Evolutionary conservation across 2,888 invertebrate genomes (phyloP).

Genomic region (Diarsia mendica): DNA sequence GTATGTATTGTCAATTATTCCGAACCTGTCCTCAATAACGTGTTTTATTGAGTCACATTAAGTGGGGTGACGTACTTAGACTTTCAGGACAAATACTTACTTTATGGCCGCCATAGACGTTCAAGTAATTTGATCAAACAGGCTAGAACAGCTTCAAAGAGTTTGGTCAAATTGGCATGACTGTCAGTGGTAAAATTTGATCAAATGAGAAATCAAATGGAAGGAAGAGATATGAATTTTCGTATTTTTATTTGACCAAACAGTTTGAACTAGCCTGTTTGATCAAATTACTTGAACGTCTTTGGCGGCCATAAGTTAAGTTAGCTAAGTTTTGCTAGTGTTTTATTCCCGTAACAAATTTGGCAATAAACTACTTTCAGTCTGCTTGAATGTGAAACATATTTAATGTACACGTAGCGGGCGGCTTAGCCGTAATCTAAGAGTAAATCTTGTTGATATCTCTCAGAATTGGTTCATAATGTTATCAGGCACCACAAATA

Average conservation of each 20-base stretch:
- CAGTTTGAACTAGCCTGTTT: too few species aligned
- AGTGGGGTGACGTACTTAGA: not conserved
- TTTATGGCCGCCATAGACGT: too few species aligned
- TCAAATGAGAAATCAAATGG: too few species aligned
- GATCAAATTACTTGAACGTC: too few species aligned
- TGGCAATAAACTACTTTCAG: constrained; percentile 57
- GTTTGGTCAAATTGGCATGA: too few species aligned
- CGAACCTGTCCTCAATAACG: not conserved
- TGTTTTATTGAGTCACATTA: not conserved
- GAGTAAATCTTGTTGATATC: constrained; percentile 87
- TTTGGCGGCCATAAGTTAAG: too few species aligned
- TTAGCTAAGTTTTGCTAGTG: not conserved
- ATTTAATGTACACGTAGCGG: constrained; percentile 78
- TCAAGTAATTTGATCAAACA: too few species aligned
- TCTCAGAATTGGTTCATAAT: constrained; percentile 87
- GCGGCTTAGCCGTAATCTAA: constrained; percentile 86
- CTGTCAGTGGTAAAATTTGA: too few species aligned
- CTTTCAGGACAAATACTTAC: not conserved
- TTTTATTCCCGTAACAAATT: not conserved
- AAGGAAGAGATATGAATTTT: too few species aligned
- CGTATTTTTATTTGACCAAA: too few species aligned
- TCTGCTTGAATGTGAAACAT: constrained; percentile 72
- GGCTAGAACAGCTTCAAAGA: too few species aligned
- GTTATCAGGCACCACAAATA: constrained; percentile 87
- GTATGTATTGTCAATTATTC: not conserved